Evolutionary conservation across 2,113 vertebrate species (phyloP).

Genomic region (Probosciger aterrimus): DNA sequence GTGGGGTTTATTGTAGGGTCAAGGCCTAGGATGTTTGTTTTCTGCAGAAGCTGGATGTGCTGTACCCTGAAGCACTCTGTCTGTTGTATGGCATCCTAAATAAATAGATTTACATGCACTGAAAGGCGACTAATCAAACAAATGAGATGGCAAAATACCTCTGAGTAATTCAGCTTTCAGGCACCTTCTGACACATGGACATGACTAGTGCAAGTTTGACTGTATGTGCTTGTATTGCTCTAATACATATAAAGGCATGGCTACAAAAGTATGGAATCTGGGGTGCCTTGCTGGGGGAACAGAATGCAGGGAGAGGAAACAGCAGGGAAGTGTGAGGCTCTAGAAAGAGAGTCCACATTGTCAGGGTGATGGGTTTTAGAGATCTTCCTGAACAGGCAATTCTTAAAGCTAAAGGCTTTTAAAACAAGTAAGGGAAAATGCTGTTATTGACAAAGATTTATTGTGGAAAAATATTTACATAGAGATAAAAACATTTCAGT

Average conservation of each 20-base stretch:
- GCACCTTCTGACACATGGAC: neutral
- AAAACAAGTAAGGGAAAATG: neutral
- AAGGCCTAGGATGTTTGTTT: neutral
- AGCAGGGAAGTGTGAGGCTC: neutral
- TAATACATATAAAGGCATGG: neutral
- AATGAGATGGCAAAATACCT: neutral
- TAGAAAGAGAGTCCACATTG: neutral
- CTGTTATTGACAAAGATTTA: neutral
- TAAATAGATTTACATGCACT: neutral
- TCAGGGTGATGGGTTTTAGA: neutral
- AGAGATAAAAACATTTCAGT: neutral
- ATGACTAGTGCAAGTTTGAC: neutral
- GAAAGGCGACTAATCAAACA: neutral
- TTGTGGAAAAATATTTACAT: conserved; percentile 28
- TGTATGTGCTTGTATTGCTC: neutral
- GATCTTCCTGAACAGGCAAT: neutral
- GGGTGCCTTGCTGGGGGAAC: neutral
- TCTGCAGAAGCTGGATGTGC: neutral
- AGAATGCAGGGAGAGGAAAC: neutral
- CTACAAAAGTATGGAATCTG: neutral
- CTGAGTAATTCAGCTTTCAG: neutral
- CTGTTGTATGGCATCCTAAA: neutral
- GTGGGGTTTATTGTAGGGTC: neutral
- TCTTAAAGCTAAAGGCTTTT: neutral
- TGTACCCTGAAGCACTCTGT: neutral